These are phyloP conservation scores for Leucophenga montana DNA, from an alignment of 2,888 invertebrate species.

Conservation along the genomic window DNA sequence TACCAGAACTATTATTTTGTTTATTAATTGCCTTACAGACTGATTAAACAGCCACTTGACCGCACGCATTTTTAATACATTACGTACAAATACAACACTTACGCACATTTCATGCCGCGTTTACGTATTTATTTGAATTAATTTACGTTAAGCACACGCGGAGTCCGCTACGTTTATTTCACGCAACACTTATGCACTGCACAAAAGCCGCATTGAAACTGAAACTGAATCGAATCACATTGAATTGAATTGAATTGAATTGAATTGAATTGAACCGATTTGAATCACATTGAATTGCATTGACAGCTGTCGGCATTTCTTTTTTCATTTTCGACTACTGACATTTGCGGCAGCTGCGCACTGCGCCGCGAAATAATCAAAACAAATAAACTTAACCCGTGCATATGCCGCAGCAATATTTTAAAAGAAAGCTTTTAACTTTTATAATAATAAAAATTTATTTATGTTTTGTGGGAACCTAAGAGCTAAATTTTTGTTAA, in stretches of 20 bases:
- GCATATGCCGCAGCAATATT: too few relatives aligned
- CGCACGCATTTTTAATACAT: too few relatives aligned
- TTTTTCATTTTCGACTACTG: slow-evolving; percentile 11
- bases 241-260: neutral
- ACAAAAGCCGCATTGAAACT: slow-evolving; percentile 46
- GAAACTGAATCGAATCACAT: slow-evolving; percentile 13
- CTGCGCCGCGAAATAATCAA: slow-evolving; percentile 33
- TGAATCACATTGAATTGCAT: neutral
- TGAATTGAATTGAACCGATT: neutral
- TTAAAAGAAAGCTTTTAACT: too few relatives aligned
- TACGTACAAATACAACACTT: too few relatives aligned
- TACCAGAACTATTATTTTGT: too few relatives aligned
- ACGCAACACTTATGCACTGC: neutral
- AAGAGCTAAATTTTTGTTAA: too few relatives aligned
- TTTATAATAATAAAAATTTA: too few relatives aligned
- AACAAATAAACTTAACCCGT: slow-evolving; percentile 46
- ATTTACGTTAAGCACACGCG: neutral
- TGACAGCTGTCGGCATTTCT: neutral
- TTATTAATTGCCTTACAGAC: too few relatives aligned
- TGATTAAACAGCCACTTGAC: too few relatives aligned
- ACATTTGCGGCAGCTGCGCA: slow-evolving; percentile 43
- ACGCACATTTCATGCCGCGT: neutral
- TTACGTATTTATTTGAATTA: neutral
- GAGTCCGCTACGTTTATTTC: neutral
- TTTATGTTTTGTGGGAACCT: too few relatives aligned